A percentile compares a stretch with the other conserved stretches of the same genome.
Conservation (phyloP, 1,140 invertebrate species). For the Trachelipus rathkii region DNA sequence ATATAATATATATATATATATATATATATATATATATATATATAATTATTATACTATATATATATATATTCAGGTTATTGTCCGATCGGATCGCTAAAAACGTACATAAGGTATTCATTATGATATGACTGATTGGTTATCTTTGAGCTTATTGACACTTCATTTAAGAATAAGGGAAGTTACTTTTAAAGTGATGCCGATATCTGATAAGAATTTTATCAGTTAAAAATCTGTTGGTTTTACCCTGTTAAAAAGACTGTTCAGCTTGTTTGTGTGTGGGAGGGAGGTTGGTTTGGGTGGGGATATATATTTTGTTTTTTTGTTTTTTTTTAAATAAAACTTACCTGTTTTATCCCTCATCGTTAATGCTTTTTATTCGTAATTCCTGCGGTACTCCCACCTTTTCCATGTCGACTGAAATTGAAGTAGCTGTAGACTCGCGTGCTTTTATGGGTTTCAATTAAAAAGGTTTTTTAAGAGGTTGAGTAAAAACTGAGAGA, state of each 20-base stretch:
- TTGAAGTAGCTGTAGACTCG: too few relatives aligned
- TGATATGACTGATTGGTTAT: background rate
- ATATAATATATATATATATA: too few relatives aligned
- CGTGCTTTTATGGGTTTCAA: too few relatives aligned
- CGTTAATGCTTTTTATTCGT: too few relatives aligned
- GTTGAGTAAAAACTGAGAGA: too few relatives aligned
- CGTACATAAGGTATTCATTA: too few relatives aligned
- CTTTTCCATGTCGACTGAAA: too few relatives aligned
- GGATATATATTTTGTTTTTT: background rate
- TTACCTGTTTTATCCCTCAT: too few relatives aligned
- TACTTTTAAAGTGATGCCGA: background rate
- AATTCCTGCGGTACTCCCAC: too few relatives aligned
- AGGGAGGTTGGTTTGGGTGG: background rate
- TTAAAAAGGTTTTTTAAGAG: too few relatives aligned
- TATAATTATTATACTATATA: too few relatives aligned
- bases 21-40: background rate
- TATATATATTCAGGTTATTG: background rate
- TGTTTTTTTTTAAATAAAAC: too few relatives aligned
- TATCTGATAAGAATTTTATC: conserved; percentile 2
- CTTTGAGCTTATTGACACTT: background rate
- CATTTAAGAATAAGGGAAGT: background rate
- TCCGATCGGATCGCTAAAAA: background rate
- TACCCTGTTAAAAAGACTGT: background rate
- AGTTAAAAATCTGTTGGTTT: conserved; percentile 3
- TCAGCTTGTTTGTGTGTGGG: background rate